Conservation (phyloP, 1,140 invertebrate species). For the Drosophila dunni region DNA sequence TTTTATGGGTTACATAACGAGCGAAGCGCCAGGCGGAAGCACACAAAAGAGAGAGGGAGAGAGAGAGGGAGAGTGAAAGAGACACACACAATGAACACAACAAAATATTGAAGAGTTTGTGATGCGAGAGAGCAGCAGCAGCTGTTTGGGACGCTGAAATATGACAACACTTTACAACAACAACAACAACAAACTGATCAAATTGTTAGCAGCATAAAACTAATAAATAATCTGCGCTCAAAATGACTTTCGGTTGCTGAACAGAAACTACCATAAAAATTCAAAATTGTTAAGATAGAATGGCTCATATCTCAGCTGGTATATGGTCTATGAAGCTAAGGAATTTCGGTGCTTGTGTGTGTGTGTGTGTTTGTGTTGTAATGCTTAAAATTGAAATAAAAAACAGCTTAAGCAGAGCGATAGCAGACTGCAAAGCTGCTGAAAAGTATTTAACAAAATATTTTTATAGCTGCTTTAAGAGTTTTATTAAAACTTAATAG, state of each 20-base stretch:
- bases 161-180: constrained; percentile 14
- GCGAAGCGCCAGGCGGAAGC: constrained; percentile 65
- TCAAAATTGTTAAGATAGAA: constrained; percentile 4
- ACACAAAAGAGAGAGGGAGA: constrained; percentile 26
- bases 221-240: constrained; percentile 10
- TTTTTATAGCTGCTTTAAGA: too few species aligned
- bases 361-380: too few species aligned
- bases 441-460: too few species aligned
- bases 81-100: constrained; percentile 5
- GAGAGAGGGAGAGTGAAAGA: background rate
- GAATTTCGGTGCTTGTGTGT: background rate
- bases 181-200: constrained; percentile 15
- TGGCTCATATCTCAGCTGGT: constrained; percentile 4
- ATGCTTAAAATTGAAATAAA: background rate
- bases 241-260: constrained; percentile 6
- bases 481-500: too few species aligned
- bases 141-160: constrained; percentile 27
- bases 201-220: constrained; percentile 22
- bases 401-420: background rate
- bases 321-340: background rate
- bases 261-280: constrained; percentile 11
- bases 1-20: constrained; percentile 82
- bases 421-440: background rate
- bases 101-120: background rate
- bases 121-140: constrained; percentile 13